These are phyloP conservation scores for Cecidostiba fungosa DNA, from an alignment of 2,888 invertebrate genomes.

Conservation along the genomic window DNA sequence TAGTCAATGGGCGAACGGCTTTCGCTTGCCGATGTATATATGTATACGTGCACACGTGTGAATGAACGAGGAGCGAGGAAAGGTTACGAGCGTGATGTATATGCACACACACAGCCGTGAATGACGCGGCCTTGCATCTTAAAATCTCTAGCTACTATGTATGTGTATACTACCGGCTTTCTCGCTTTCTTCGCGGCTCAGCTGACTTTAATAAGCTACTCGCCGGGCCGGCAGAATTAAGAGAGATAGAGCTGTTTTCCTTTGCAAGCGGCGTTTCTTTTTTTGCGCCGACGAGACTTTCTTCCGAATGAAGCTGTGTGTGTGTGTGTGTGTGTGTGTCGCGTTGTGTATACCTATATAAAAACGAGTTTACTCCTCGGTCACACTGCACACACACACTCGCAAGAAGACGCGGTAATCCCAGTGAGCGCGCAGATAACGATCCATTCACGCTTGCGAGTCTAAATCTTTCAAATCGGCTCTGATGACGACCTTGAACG, in stretches of 20 bases:
- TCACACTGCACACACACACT: no score
- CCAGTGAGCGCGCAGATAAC: constrained; percentile 35
- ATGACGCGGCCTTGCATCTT: constrained; percentile 72
- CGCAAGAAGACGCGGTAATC: constrained; percentile 22
- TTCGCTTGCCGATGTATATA: constrained; percentile 57
- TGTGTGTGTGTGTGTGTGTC: no score
- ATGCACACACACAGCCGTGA: not conserved
- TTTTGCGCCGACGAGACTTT: not conserved
- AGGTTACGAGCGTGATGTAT: not conserved
- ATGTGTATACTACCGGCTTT: not conserved
- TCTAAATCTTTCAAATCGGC: constrained; percentile 59
- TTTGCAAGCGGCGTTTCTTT: not conserved
- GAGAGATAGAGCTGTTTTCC: no score
- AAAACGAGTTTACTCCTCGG: not conserved
- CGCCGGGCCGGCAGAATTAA: not conserved
- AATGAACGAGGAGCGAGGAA: constrained; percentile 38
- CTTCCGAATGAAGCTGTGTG: no score
- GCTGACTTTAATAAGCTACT: constrained; percentile 55
- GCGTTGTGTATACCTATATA: no score
- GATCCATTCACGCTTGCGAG: constrained; percentile 50
- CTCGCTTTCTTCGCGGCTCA: constrained; percentile 23
- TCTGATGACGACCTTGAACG: constrained; percentile 32
- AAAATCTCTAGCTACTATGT: constrained; percentile 64
- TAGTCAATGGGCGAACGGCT: constrained; percentile 72
- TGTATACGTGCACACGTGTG: constrained; percentile 52